Base-by-base conservation (phyloP, 2,888 invertebrate genomes). In the Nemapogon koenigi region DNA sequence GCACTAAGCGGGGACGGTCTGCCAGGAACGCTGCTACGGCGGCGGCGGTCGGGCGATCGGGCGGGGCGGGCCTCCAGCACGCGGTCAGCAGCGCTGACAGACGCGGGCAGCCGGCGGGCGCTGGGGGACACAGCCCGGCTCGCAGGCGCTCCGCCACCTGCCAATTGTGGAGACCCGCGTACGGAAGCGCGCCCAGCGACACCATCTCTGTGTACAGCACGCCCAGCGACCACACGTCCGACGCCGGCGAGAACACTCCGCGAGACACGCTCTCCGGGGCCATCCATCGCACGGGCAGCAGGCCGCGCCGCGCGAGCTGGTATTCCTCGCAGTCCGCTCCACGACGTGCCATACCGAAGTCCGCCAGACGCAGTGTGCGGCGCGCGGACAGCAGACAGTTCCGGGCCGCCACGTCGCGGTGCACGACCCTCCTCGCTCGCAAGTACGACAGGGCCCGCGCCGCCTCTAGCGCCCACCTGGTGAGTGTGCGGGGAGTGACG, bases 261-360 rank as follows among this genome's bases (percentile, higher is more conserved):
- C 89, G 78, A 2, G 84, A 86, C 11, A 95, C 71, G 48, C 90
- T 89, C 69, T 95, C 95, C 0, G 94, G 94, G 1, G 94, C 88
- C 94, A 95, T 94, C 94, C 95, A 95, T 43, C 94, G 81, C 6
- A 94, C 92, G 0, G 94, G 94, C 47, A 94, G 68, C 88, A 91
- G 89, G 57, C 90, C 90, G 71, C 90, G 91, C 44, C 93, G 85
- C 56, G 88, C 90, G 60, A 94, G 94, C 46, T 89, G 86, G 68
- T 95, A 95, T 63, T 94, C 94, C 62, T 94, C 94, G 46, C 88
- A 89, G 52, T 94, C 93, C 60, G 87, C 90, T 62, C 91, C 90
- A 1, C 90, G 87, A 30, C 95, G 81, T 2, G 94, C 90, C 94
- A 95, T 94, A 28, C 95, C 95, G 66, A 95, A 96, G 67, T 96